A percentile compares a stretch with the other conserved stretches of the same genome.
Conservation (phyloP, 2,888 invertebrate genomes). For the Nemurella pictetii region DNA sequence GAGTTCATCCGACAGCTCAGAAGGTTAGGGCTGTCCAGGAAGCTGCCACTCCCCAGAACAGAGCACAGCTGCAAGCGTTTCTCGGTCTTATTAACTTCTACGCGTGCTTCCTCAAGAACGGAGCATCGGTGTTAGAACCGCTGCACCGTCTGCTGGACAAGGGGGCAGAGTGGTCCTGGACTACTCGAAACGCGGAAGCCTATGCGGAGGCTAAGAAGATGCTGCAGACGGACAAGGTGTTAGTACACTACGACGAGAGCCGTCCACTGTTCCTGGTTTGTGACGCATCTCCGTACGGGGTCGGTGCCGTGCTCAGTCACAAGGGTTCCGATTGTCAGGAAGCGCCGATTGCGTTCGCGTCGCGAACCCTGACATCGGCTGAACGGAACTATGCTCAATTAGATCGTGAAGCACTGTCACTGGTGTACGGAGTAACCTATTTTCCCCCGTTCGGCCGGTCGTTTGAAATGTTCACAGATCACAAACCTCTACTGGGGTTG, state of each 20-base stretch:
- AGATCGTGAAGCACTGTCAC: conserved; percentile 48
- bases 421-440: conserved; percentile 50
- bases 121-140: conserved; percentile 12
- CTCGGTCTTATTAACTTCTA: conserved; percentile 40
- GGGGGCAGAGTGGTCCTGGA: conserved; percentile 41
- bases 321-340: conserved; percentile 45
- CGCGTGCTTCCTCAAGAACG: conserved; percentile 21
- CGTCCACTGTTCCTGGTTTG: conserved; percentile 38
- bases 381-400: conserved; percentile 47
- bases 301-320: conserved; percentile 47
- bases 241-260: conserved; percentile 40
- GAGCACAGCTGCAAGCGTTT: conserved; percentile 35
- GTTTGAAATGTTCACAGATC: conserved; percentile 43
- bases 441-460: conserved; percentile 51
- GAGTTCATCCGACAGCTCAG: conserved; percentile 37
- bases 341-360: conserved; percentile 47
- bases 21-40: conserved; percentile 39
- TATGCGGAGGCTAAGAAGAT: conserved; percentile 44
- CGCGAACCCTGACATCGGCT: conserved; percentile 44
- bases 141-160: conserved; percentile 23
- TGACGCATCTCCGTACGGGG: conserved; percentile 44
- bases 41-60: conserved; percentile 37
- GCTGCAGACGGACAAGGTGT: conserved; percentile 28
- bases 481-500: conserved; percentile 42
- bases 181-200: conserved; percentile 41